These are phyloP conservation scores for Sphaerophoria taeniata DNA, from an alignment of 2,888 invertebrate genomes.

Conservation along the genomic window DNA sequence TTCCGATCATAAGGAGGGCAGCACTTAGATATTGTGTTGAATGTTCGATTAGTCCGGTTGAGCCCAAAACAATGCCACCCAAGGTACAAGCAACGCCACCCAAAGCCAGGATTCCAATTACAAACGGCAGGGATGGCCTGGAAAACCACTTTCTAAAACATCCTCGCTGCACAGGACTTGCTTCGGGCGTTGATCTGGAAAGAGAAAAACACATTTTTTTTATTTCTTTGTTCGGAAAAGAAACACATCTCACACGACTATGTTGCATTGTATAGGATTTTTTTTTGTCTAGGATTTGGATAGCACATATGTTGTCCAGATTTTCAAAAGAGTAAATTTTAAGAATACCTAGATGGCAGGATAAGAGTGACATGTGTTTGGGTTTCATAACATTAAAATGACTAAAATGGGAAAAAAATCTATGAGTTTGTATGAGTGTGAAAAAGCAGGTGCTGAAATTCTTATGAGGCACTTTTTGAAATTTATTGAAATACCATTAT, in stretches of 20 bases:
- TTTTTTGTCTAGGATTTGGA: conserved; percentile 27
- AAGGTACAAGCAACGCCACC: conserved; percentile 82
- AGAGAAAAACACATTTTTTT: conserved; percentile 26
- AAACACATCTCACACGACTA: conserved; percentile 33
- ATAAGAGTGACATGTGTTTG: conserved; percentile 41
- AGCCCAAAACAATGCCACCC: conserved; percentile 82
- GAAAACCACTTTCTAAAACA: conserved; percentile 81
- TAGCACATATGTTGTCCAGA: conserved; percentile 71
- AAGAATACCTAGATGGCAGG: conserved; percentile 30
- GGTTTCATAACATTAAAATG: conserved; percentile 18
- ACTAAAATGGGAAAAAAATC: conserved; percentile 15
- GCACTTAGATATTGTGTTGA: conserved; percentile 82
- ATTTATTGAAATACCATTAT: conserved; percentile 58
- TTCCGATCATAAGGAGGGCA: conserved; percentile 83
- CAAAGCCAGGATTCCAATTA: conserved; percentile 81
- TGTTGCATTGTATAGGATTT: conserved; percentile 30
- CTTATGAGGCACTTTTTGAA: conserved; percentile 48
- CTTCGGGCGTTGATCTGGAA: conserved; percentile 55
- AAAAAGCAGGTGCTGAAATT: conserved; percentile 68
- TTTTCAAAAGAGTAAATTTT: conserved; percentile 34
- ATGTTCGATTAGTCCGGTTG: conserved; percentile 81
- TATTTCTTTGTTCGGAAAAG: conserved; percentile 17
- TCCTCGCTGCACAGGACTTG: conserved; percentile 74
- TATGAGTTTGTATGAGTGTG: conserved; percentile 58
- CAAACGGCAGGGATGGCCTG: conserved; percentile 81